Evolutionary conservation across 2,888 invertebrate genomes (phyloP), one percentile per base, ranked within the genome.

Genomic region (Halictus quadricinctus): DNA sequence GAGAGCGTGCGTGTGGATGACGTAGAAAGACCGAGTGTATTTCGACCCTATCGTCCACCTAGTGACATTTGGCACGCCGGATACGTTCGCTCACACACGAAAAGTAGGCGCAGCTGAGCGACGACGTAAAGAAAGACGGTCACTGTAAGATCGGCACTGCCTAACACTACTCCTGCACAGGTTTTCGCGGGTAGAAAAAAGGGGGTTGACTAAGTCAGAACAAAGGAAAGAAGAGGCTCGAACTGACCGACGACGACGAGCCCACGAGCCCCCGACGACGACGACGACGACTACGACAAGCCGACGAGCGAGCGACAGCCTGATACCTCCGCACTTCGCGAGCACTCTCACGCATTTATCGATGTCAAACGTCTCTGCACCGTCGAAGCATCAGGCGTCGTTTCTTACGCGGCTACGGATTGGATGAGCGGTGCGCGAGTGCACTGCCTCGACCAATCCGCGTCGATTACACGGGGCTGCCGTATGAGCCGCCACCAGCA

Each of bases 271-370:
- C 85, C 81, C 91, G 95, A 94, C 87, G 88, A 81, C 81, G 84
- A 85, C 36, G 79, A 78, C 81, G 74, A 82, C 85, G 83, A 79
- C 87, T 83, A 87, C 84, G 82, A 87, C 88, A 89, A 91, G 95
- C 95, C 95, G 95, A 95, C 92, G 95, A 95, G 94, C 94, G 92
- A 94, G 95, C 95, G 95, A 96, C 95, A 95, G 95, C 95, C 95
- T 95, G 95, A 95, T 95, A 95, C 95, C 94, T 96, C 96, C 95
- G 93, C 95, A 93, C 95, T 95, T 95, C 95, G 95, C 96, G 95
- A 95, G 95, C 94, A 95, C 96, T 95, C 96, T 96, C 96, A 96
- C 95, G 95, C 96, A 95, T 95, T 95, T 95, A 95, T 96, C 96
- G 96, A 96, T 95, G 96, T 96, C 96, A 96, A 96, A 96, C 96